Conservation (phyloP, 2,888 invertebrate species). For the Dynastes hyllus region DNA sequence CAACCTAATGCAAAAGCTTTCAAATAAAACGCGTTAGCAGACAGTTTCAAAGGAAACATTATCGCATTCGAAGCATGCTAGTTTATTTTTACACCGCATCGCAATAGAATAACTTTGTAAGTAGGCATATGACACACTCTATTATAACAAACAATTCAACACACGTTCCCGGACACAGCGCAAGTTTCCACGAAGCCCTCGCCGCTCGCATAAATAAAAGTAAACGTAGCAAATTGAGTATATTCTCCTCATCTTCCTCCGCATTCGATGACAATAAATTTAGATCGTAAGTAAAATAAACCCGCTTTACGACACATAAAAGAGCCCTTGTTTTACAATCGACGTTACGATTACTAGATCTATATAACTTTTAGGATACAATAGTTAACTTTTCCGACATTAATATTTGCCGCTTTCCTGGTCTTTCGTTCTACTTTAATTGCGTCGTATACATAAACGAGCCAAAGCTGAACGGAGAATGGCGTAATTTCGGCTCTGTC, state of each 20-base stretch:
- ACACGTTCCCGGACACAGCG: slow-evolving; percentile 14
- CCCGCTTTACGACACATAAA: slow-evolving; percentile 30
- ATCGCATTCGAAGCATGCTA: background rate
- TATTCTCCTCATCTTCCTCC: background rate
- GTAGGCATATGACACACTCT: background rate
- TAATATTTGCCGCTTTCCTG: slow-evolving; percentile 37
- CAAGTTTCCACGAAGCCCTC: slow-evolving; percentile 20
- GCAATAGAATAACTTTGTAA: background rate
- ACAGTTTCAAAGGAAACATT: too few relatives aligned
- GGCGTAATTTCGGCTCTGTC: slow-evolving; percentile 36
- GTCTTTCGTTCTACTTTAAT: slow-evolving; percentile 27
- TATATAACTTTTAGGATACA: background rate
- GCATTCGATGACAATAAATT: slow-evolving; percentile 32
- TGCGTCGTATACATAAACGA: slow-evolving; percentile 32
- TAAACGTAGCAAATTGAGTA: slow-evolving; percentile 5
- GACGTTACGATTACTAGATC: slow-evolving; percentile 19
- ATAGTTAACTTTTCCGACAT: slow-evolving; percentile 26
- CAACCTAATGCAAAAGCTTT: too few relatives aligned
- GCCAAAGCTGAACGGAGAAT: slow-evolving; percentile 19
- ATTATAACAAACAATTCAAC: slow-evolving; percentile 23
- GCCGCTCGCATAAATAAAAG: slow-evolving; percentile 12
- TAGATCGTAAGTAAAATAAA: slow-evolving; percentile 31
- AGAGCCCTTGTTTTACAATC: slow-evolving; percentile 35
- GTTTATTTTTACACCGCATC: background rate
- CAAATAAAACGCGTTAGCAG: too few relatives aligned